Evolutionary conservation across 1,140 invertebrate species (phyloP).

Genomic region (Stenopsyche tienmushanensis): DNA sequence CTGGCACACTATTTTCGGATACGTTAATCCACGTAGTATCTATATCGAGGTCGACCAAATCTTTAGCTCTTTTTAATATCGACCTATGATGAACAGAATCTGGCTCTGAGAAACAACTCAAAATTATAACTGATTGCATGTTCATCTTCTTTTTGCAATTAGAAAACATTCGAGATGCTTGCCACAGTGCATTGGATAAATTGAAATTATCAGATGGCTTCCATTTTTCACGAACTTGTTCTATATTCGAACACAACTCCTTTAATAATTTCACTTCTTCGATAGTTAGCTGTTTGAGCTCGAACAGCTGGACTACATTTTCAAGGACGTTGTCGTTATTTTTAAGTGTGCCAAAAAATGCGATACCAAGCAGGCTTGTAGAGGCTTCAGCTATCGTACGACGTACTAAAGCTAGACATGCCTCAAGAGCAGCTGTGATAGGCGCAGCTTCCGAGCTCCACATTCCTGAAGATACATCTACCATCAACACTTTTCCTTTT

Average conservation of each 20-base stretch:
- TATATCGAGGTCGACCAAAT: constrained; percentile 23
- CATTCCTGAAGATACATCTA: constrained; percentile 32
- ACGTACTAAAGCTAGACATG: constrained; percentile 4
- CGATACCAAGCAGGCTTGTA: constrained; percentile 29
- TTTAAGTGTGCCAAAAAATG: constrained; percentile 23
- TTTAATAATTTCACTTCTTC: constrained; percentile 23
- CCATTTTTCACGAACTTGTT: constrained; percentile 17
- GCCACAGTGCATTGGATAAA: constrained; percentile 31
- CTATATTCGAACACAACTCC: neutral
- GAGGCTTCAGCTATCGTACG: constrained; percentile 30
- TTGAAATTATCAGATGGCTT: constrained; percentile 15
- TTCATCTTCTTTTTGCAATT: constrained; percentile 30
- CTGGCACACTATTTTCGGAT: constrained; percentile 11
- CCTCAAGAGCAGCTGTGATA: constrained; percentile 2
- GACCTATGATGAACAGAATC: constrained; percentile 13
- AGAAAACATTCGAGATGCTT: constrained; percentile 30
- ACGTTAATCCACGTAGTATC: constrained; percentile 28
- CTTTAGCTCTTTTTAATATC: constrained; percentile 32
- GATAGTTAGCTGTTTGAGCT: constrained; percentile 24
- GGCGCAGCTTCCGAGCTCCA: constrained; percentile 11
- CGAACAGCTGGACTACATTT: constrained; percentile 32
- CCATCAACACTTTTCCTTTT: constrained; percentile 21
- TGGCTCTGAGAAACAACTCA: constrained; percentile 29
- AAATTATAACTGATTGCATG: constrained; percentile 15
- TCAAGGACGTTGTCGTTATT: constrained; percentile 33